These are phyloP conservation scores for Benthosema pterotum DNA, from an alignment of 2,797 vertebrate species.

Conservation along the genomic window DNA sequence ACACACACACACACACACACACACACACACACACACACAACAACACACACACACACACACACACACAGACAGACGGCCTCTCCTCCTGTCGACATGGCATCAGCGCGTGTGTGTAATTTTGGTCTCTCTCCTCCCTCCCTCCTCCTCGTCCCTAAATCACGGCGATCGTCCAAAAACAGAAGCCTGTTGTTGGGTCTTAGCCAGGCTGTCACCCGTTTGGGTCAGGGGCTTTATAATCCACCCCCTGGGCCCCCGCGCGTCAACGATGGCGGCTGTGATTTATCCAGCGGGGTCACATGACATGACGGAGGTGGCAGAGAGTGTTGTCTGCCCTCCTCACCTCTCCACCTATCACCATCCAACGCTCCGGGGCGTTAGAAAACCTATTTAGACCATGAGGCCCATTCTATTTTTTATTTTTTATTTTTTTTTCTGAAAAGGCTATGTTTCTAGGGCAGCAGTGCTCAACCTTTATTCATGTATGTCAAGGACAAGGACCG, in stretches of 20 bases:
- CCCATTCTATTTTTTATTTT: too few species aligned
- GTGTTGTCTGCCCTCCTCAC: neutral
- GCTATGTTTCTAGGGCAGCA: too few species aligned
- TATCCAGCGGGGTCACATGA: slow-evolving; percentile 42
- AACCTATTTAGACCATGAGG: too few species aligned
- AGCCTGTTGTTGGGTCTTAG: too few species aligned
- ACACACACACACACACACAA: slow-evolving; percentile 14
- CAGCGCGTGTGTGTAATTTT: slow-evolving; percentile 24
- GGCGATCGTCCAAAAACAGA: too few species aligned
- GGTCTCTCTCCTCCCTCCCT: neutral
- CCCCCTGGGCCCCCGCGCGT: neutral
- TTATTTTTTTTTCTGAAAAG: too few species aligned
- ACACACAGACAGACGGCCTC: slow-evolving; percentile 9
- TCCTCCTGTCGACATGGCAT: slow-evolving; percentile 39
- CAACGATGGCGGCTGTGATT: slow-evolving; percentile 35
- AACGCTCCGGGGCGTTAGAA: too few species aligned
- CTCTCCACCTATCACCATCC: too few species aligned
- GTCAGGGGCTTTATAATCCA: too few species aligned
- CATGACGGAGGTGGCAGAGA: slow-evolving; percentile 29
- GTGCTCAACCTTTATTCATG: too few species aligned
- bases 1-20: slow-evolving; percentile 7
- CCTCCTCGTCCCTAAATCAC: slow-evolving; percentile 29
- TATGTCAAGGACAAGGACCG: too few species aligned
- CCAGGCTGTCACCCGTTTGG: neutral
- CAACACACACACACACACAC: too few species aligned